phyloP scores from a whole-genome alignment of 2,888 invertebrate species.

The Eupsilia transversa region DNA sequence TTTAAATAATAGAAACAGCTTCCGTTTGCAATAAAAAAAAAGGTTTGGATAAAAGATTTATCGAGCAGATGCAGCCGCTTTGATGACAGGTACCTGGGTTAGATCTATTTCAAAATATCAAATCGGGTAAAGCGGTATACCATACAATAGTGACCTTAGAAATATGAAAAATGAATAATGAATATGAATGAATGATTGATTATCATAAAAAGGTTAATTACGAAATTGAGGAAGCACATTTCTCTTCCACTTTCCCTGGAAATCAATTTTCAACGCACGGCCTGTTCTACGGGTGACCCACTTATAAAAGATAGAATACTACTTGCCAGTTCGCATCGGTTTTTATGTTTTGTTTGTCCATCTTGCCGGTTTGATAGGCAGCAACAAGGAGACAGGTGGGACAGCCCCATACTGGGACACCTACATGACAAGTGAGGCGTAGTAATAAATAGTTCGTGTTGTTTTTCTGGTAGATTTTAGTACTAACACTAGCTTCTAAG shows the following conservation, averaged over 20 bases:
- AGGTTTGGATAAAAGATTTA: conserved; percentile 5
- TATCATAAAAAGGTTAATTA: not conserved
- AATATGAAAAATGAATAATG: too few species aligned
- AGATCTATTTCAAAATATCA: not conserved
- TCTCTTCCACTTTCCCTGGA: not conserved
- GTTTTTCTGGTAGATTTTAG: too few species aligned
- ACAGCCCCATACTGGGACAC: too few species aligned
- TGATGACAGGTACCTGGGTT: not conserved
- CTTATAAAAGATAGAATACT: not conserved
- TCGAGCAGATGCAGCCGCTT: conserved; percentile 17
- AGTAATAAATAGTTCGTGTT: too few species aligned
- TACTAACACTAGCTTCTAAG: too few species aligned
- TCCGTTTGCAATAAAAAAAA: not conserved
- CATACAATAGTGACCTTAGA: not conserved
- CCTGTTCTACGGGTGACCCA: not conserved
- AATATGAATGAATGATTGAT: not conserved
- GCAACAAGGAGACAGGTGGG: too few species aligned
- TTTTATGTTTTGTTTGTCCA: too few species aligned
- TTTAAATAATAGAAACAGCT: not conserved
- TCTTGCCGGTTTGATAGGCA: too few species aligned
- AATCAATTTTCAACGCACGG: not conserved
- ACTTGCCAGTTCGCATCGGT: not conserved
- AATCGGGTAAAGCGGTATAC: not conserved
- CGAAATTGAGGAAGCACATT: not conserved
- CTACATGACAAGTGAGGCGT: too few species aligned